These are phyloP conservation scores for Zophobas atratus DNA, from an alignment of 1,140 invertebrate species.

Conservation along the genomic window DNA sequence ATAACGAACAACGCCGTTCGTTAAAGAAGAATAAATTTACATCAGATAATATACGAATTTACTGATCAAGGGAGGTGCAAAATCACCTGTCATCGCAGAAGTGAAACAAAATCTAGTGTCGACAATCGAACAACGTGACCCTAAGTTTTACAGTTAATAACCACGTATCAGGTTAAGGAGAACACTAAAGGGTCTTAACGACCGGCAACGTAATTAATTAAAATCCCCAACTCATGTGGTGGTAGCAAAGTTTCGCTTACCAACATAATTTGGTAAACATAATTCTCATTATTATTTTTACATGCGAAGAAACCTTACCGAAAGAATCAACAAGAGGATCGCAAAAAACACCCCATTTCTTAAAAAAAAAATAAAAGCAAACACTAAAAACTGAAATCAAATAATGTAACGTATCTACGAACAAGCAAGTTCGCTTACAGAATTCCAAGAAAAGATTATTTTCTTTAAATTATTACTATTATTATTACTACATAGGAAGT, in stretches of 20 bases:
- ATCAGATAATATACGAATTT: neutral
- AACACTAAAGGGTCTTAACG: constrained; percentile 32
- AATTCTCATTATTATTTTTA: neutral
- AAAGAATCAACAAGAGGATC: too few species aligned
- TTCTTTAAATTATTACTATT: too few species aligned
- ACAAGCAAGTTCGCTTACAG: too few species aligned
- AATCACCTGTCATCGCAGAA: constrained; percentile 17
- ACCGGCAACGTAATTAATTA: constrained; percentile 34
- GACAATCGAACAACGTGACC: constrained; percentile 28
- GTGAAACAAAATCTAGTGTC: constrained; percentile 10
- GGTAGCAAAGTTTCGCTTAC: constrained; percentile 16
- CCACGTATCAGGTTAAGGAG: constrained; percentile 35
- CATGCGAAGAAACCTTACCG: neutral
- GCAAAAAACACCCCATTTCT: too few species aligned
- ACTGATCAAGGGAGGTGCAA: neutral
- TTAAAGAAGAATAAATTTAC: constrained; percentile 13
- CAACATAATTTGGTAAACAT: constrained; percentile 4
- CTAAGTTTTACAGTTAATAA: constrained; percentile 31
- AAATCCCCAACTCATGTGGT: constrained; percentile 33
- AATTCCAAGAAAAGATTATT: too few species aligned
- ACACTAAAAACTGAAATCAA: too few species aligned
- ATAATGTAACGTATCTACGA: too few species aligned
- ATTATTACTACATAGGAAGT: too few species aligned
- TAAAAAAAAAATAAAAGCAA: too few species aligned
- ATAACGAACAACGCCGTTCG: constrained; percentile 4